A percentile compares a stretch with the other conserved stretches of the same genome.
Conservation (phyloP, 2,797 vertebrate species). For the Enteromius radiatus region DNA sequence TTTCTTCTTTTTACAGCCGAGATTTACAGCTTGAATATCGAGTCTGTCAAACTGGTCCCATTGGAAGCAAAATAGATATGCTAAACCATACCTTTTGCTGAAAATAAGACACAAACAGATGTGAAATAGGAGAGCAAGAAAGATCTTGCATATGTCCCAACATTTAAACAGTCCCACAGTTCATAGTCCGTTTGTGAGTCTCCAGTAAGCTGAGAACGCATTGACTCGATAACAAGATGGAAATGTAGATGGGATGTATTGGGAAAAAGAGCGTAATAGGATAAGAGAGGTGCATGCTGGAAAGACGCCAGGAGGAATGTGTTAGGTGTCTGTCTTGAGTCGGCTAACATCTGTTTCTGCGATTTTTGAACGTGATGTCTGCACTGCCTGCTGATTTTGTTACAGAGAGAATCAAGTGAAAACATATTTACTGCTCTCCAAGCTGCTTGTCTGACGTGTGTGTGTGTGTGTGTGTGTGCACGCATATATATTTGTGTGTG, state of each 20-base stretch:
- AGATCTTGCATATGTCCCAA: constrained; percentile 9
- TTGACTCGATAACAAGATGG: constrained; percentile 43
- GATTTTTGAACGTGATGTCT: constrained; percentile 46
- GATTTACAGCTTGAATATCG: constrained; percentile 47
- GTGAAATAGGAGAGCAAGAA: constrained; percentile 27
- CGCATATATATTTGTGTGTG: neutral
- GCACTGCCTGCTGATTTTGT: constrained; percentile 41
- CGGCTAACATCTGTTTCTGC: constrained; percentile 49
- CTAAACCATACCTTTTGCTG: constrained; percentile 40
- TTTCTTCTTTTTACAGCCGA: constrained; percentile 20
- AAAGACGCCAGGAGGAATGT: constrained; percentile 38
- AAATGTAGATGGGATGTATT: constrained; percentile 25
- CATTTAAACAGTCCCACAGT: constrained; percentile 20
- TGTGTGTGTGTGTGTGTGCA: neutral
- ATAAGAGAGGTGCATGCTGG: constrained; percentile 42
- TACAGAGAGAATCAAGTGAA: constrained; percentile 50
- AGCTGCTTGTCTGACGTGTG: neutral
- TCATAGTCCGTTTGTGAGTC: constrained; percentile 21
- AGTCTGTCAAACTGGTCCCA: constrained; percentile 36
- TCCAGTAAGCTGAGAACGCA: constrained; percentile 30
- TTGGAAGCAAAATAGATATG: constrained; percentile 32
- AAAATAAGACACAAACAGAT: constrained; percentile 22
- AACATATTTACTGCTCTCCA: constrained; percentile 38
- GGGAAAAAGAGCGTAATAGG: constrained; percentile 35
- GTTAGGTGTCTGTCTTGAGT: constrained; percentile 42